Percentiles rank a stretch among this genome's conserved stretches.
phyloP scores from a whole-genome alignment of 2,888 invertebrate genomes.

The Cinara cedri region DNA sequence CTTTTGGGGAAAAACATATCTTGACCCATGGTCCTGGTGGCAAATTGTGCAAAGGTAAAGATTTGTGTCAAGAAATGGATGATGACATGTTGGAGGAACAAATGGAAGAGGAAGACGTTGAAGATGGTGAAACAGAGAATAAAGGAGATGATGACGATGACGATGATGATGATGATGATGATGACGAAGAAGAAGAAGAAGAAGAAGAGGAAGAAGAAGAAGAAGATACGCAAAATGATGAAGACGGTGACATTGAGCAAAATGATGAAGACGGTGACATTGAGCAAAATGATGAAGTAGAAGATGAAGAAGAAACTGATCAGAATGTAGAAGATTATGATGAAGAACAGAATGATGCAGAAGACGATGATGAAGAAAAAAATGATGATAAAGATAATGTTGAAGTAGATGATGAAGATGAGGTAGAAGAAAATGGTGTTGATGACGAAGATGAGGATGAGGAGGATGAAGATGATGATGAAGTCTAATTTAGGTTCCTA shows the following conservation, averaged over 20 bases:
- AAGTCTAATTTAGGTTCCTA: conserved; percentile 51
- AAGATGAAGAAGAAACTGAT: conserved; percentile 45
- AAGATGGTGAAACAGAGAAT: conserved; percentile 58
- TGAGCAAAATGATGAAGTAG: not conserved
- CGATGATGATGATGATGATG: conserved; percentile 54
- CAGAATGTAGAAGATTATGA: conserved; percentile 41
- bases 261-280: conserved; percentile 38
- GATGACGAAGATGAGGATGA: conserved; percentile 47
- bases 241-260: conserved; percentile 27
- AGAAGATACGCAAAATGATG: conserved; percentile 58
- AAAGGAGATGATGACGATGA: conserved; percentile 58
- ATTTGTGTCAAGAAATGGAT: conserved; percentile 58
- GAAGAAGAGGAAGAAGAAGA: conserved; percentile 29
- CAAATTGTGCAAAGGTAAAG: conserved; percentile 49
- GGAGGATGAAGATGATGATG: conserved; percentile 52
- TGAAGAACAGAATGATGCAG: conserved; percentile 49
- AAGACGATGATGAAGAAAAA: conserved; percentile 56
- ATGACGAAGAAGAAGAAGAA: conserved; percentile 47
- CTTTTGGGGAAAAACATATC: conserved; percentile 56
- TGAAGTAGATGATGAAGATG: conserved; percentile 50
- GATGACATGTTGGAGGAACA: conserved; percentile 54
- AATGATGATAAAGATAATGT: conserved; percentile 45
- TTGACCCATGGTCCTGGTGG: conserved; percentile 45
- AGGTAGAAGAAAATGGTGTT: conserved; percentile 46
- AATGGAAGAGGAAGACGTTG: conserved; percentile 55